phyloP scores from a whole-genome alignment of 1,140 invertebrate species.

The Cyclina sinensis region DNA sequence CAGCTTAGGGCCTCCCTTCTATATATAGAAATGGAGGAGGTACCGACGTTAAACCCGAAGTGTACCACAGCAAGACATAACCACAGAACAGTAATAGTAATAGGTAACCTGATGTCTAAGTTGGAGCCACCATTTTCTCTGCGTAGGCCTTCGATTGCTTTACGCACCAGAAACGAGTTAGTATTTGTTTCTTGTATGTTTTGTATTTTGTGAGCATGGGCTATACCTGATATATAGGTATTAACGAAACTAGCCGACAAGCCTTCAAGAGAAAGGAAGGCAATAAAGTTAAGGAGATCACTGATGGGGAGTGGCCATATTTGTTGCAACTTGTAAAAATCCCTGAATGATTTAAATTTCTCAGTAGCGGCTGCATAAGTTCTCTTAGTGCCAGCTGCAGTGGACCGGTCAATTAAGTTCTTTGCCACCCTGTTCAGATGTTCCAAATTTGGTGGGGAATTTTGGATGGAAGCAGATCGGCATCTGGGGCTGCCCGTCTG shows the following conservation, averaged over 20 bases:
- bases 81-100: too few relatives aligned
- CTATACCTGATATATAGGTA: constrained; percentile 11
- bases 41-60: too few relatives aligned
- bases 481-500: background rate
- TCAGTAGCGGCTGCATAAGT: background rate
- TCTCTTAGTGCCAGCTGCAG: background rate
- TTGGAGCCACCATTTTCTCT: too few relatives aligned
- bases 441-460: background rate
- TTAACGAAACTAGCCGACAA: background rate
- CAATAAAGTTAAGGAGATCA: background rate
- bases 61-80: too few relatives aligned
- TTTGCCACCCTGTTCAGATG: background rate
- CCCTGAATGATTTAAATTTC: background rate
- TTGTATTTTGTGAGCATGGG: background rate
- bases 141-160: too few relatives aligned
- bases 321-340: background rate
- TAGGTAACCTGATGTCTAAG: too few relatives aligned
- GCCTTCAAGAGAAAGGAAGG: background rate
- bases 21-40: too few relatives aligned
- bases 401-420: too few relatives aligned
- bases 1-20: too few relatives aligned
- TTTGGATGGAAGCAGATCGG: background rate
- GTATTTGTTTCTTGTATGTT: too few relatives aligned
- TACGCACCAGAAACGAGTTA: too few relatives aligned
- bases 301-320: background rate